Conservation (phyloP, 2,113 vertebrate genomes). For the Rhizomys pruinosus region DNA sequence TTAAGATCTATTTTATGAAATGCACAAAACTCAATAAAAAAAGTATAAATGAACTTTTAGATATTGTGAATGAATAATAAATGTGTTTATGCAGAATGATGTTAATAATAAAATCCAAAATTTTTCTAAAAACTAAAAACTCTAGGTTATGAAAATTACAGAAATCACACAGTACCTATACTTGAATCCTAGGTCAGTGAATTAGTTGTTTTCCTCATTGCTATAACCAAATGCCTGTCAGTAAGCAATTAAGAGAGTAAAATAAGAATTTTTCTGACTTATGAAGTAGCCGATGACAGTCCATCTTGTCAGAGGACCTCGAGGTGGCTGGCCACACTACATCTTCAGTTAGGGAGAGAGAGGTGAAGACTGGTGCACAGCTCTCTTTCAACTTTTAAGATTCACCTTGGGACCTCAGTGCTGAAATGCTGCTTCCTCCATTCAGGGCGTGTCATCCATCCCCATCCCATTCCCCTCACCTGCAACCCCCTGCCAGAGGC, state of each 20-base stretch:
- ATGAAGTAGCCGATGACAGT: no score
- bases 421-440: not conserved
- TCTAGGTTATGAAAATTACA: conserved; percentile 21
- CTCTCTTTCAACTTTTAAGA: not conserved
- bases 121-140: not conserved
- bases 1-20: no score
- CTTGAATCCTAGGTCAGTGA: not conserved
- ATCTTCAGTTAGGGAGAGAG: not conserved
- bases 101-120: no score
- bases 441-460: not conserved
- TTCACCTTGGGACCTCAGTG: not conserved
- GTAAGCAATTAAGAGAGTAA: not conserved
- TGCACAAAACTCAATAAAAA: no score
- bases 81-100: no score
- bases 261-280: not conserved
- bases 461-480: no score
- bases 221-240: not conserved
- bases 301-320: not conserved
- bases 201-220: not conserved
- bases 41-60: no score
- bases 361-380: no score
- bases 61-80: no score
- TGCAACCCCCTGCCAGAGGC: no score
- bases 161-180: not conserved
- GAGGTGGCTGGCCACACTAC: not conserved